Base-by-base conservation (phyloP, 2,888 invertebrate genomes). In the Ochropacha duplaris region DNA sequence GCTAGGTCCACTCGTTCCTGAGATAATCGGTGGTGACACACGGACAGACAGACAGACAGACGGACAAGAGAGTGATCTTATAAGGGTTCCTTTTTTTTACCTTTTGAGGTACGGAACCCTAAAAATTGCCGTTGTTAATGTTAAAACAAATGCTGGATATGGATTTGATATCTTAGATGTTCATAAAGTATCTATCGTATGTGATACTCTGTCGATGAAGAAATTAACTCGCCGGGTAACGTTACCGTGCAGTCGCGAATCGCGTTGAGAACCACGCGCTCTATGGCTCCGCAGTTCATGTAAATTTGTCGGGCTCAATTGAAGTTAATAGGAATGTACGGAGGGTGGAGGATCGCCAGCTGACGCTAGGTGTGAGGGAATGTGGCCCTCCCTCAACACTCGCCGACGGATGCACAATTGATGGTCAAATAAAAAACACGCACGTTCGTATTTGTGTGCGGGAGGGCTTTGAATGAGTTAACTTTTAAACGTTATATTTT, bases 271-370 rank as follows among this genome's bases (percentile, higher is more conserved):
- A 44, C 2, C 4, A 2, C 44, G 44, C 9, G 6, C 19, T 44
- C 44, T 8, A 19, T 79, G 72, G 86, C 89, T 81, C 63, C 61
- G 57, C 60, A 69, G 70, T 81, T 81, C 86, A 92, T 92, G 92
- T 92, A 91, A 92, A 92, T 92, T 92, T 92, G 91, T 91, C 86
- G 84, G 78, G 87, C 91, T 90, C 92, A 92, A 92, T 92, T 92
- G 92, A 92, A 92, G 92, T 92, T 92, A 92, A 92, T 92, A 90
- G 87, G 86, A 83, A 84, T 77, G 80, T 79, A 71, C 80, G 82
- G 89, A 91, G 92, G 92, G 52, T 92, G 87, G 87, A 86, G 88
- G 87, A 80, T 77, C 73, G 79, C 86, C 90, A 91, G 92, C 92
- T 92, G 92, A 89, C 90, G 89, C 83, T 85, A 90, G 88, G 91